These are phyloP conservation scores for Hirudinaria manillensis DNA, from an alignment of 2,888 invertebrate species.

Conservation along the genomic window DNA sequence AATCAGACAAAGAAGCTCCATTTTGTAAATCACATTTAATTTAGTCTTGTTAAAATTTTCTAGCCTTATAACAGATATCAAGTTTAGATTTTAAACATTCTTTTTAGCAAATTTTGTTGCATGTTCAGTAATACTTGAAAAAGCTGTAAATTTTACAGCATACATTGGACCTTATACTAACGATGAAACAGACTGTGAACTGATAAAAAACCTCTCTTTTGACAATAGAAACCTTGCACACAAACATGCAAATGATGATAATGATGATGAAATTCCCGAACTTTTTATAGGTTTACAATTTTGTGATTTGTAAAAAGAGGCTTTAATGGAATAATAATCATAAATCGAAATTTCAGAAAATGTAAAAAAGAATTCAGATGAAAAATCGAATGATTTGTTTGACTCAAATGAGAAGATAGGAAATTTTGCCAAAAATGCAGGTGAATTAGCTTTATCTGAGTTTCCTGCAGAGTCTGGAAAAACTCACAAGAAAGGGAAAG, in stretches of 20 bases:
- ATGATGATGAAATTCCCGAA: conserved; percentile 24
- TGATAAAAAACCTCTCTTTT: not conserved
- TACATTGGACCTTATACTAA: conserved; percentile 24
- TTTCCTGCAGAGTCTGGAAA: not conserved
- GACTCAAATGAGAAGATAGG: too few species aligned
- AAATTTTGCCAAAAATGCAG: too few species aligned
- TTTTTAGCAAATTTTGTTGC: too few species aligned
- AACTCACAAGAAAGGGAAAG: not conserved
- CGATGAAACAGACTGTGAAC: conserved; percentile 9
- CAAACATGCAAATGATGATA: conserved; percentile 18
- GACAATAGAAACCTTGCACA: not conserved
- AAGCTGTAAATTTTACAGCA: not conserved
- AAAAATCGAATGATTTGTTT: too few species aligned
- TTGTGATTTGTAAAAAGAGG: too few species aligned
- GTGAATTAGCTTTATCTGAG: too few species aligned
- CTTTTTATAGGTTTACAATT: conserved; percentile 9
- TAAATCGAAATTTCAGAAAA: too few species aligned
- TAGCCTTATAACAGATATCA: not conserved
- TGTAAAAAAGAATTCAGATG: too few species aligned
- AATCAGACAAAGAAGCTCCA: not conserved
- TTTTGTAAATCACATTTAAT: conserved; percentile 16
- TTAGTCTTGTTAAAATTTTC: conserved; percentile 1
- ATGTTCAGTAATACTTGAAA: too few species aligned
- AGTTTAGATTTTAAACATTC: too few species aligned
- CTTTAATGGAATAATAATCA: too few species aligned